Conservation (phyloP, 1,140 invertebrate species). For the Littorina saxatilis region DNA sequence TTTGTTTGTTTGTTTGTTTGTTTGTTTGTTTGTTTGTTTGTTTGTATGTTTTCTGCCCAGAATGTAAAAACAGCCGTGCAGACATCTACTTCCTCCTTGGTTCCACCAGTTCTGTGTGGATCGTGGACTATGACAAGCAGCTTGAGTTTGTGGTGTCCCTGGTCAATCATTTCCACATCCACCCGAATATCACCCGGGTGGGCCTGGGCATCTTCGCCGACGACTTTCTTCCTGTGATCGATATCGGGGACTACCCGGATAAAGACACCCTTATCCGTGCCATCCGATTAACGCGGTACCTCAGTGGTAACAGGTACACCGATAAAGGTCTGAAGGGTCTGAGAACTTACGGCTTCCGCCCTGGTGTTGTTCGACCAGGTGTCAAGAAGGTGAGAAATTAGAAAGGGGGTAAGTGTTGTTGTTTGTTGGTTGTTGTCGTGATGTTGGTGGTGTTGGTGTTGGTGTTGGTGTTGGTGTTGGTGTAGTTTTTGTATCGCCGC, state of each 20-base stretch:
- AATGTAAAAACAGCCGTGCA: conserved; percentile 55
- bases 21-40: too few relatives aligned
- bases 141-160: conserved; percentile 62
- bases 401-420: too few relatives aligned
- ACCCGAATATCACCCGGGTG: conserved; percentile 52
- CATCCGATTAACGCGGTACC: conserved; percentile 26
- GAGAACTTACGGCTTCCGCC: conserved; percentile 22
- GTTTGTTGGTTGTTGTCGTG: too few relatives aligned
- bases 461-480: too few relatives aligned
- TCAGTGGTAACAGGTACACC: conserved; percentile 37
- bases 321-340: conserved; percentile 28
- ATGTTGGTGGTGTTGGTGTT: too few relatives aligned
- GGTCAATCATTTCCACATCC: conserved; percentile 55
- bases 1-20: too few relatives aligned
- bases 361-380: neutral
- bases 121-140: conserved; percentile 52
- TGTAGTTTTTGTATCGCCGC: too few relatives aligned
- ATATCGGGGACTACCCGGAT: conserved; percentile 44
- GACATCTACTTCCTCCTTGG: conserved; percentile 62
- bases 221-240: conserved; percentile 41
- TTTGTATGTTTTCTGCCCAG: too few relatives aligned
- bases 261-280: conserved; percentile 2
- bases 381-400: neutral
- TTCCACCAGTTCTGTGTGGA: conserved; percentile 55
- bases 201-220: conserved; percentile 60